These are phyloP conservation scores for Disparrhopalites patrizii DNA, from an alignment of 2,888 invertebrate genomes.

Conservation along the genomic window DNA sequence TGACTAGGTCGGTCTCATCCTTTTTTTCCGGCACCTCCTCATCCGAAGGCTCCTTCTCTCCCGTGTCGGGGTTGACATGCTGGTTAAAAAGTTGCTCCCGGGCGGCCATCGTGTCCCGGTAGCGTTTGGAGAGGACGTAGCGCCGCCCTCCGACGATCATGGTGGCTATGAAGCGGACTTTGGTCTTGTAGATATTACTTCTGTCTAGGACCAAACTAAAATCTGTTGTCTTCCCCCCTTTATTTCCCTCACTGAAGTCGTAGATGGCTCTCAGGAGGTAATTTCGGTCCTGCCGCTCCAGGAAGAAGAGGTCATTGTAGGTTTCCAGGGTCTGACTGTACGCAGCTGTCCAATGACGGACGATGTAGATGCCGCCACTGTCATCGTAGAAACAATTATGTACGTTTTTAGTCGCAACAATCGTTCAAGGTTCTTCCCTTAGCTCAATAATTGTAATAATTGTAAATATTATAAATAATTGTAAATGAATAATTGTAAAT, in stretches of 20 bases:
- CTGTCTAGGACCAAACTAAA: not conserved
- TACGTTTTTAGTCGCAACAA: not conserved
- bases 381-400: not conserved
- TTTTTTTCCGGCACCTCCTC: not conserved
- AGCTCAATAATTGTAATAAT: no score
- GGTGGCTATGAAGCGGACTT: not conserved
- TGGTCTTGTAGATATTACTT: not conserved
- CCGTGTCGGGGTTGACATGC: not conserved
- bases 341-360: constrained; percentile 29
- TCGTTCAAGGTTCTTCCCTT: no score
- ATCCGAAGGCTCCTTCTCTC: not conserved
- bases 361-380: constrained; percentile 32
- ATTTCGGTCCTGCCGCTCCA: constrained; percentile 39
- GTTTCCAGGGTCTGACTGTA: constrained; percentile 27
- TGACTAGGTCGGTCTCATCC: no score
- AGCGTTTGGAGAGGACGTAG: not conserved
- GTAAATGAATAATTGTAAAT: no score
- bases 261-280: constrained; percentile 40
- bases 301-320: constrained; percentile 25
- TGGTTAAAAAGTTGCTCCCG: no score
- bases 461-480: no score
- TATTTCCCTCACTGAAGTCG: constrained; percentile 22
- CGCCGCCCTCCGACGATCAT: not conserved
- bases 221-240: not conserved
- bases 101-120: not conserved